phyloP scores from a whole-genome alignment of 2,888 invertebrate genomes.

The Diogma glabrata region DNA sequence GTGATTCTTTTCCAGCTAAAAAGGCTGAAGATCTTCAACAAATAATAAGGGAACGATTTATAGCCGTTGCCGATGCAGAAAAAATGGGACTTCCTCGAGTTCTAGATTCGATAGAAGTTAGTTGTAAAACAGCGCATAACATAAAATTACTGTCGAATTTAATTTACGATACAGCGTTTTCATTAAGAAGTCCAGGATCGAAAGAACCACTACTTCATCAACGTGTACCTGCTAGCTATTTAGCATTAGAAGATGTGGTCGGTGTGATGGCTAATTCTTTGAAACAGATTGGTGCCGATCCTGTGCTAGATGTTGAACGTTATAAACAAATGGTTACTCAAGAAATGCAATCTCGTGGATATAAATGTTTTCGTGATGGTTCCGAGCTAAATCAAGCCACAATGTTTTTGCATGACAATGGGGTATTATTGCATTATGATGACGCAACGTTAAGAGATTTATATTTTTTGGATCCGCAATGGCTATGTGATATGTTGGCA shows the following conservation, averaged over 20 bases:
- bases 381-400: constrained; percentile 92
- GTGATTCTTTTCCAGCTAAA: constrained; percentile 33
- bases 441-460: constrained; percentile 88
- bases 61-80: constrained; percentile 89
- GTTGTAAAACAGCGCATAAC: constrained; percentile 76
- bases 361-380: constrained; percentile 54
- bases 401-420: constrained; percentile 94
- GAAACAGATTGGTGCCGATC: constrained; percentile 55
- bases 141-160: constrained; percentile 80
- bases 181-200: constrained; percentile 79
- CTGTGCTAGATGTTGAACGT: constrained; percentile 71
- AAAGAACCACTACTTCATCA: constrained; percentile 86
- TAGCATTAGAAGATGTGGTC: constrained; percentile 88
- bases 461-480: constrained; percentile 95
- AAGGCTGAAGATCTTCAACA: constrained; percentile 70
- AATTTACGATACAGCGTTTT: constrained; percentile 88
- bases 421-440: constrained; percentile 86
- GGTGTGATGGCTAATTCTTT: constrained; percentile 68
- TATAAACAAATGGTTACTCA: constrained; percentile 42
- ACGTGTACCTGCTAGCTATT: constrained; percentile 89
- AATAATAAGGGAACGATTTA: constrained; percentile 74
- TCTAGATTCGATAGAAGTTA: constrained; percentile 84
- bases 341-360: constrained; percentile 35
- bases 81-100: constrained; percentile 91
- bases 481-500: constrained; percentile 96